Base-by-base conservation (phyloP, 2,888 invertebrate genomes). In the Drosophila hawaiiensis region DNA sequence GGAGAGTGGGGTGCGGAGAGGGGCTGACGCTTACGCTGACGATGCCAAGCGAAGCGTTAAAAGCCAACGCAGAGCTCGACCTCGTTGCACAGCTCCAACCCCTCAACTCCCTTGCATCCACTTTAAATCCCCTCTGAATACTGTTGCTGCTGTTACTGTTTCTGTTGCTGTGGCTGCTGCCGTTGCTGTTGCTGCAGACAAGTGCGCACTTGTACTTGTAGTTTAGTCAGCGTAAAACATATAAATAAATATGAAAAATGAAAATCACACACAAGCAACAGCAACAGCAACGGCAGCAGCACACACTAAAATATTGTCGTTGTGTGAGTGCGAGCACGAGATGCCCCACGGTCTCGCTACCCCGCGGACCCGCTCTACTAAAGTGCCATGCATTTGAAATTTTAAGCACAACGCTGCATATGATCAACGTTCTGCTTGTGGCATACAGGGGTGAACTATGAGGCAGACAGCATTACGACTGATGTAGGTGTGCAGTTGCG, bases 231-330 rank as follows among this genome's bases (percentile, higher is more conserved):
- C 89, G 85, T 84, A 85, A 89, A 84, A 85, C 85, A 89, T 82
- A 89, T 89, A 85, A 85, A 85, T 89, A 85, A 85, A 85, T 85
- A 85, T 89, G 89, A 85, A 84, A 84, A 83, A 83, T 80, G 73
- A 82, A 82, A 86, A 82, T 83, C 82, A 73, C 71, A 80, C 69
- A 78, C 61, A 71, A 43, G 14, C 63, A 63, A 22, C 62, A 65
- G 6, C 60, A 68, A 4, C 52, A 68, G 39, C 65, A 68, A 56
- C 62, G 35, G 33, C 43, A 61, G 56, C 69, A 63, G 41, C 66
- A 66, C 25, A 33, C 62, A 62, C 71, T 71, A 69, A 78, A 87
- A 84, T 80, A 73, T 69, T 78, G 76, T 76, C 66, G 69, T 68
- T 64, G 69, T 69, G 52, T 49, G 41, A 76, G 69, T 53, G 54